Percentiles rank a stretch among this genome's conserved stretches.
These are phyloP conservation scores for Clarias batrachus DNA, from an alignment of 2,113 vertebrate genomes.

Conservation along the genomic window DNA sequence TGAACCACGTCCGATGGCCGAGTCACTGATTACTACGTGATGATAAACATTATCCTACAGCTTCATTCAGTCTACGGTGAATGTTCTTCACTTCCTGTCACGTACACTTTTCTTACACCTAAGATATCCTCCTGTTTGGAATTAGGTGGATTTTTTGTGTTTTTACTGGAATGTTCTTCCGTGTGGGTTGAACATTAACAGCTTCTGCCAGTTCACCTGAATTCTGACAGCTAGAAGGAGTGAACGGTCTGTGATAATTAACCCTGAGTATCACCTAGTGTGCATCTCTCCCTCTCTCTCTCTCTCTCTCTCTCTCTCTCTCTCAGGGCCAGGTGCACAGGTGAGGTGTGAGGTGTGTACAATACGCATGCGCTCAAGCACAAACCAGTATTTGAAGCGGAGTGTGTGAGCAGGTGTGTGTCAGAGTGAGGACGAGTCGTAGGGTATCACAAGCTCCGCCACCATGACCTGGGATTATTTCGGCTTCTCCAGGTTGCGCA, in stretches of 20 bases:
- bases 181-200: constrained; percentile 52
- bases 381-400: background rate
- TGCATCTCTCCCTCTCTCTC: background rate
- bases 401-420: constrained; percentile 31
- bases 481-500: constrained; percentile 59
- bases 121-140: background rate
- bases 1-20: too few relatives aligned
- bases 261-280: constrained; percentile 31
- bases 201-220: constrained; percentile 8
- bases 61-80: background rate
- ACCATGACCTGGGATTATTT: constrained; percentile 58
- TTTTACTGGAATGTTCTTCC: constrained; percentile 28
- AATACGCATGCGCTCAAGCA: background rate
- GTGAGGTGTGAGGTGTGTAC: constrained; percentile 23
- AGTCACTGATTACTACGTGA: background rate
- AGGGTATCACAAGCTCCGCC: background rate
- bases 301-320: background rate
- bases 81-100: background rate
- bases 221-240: constrained; percentile 19
- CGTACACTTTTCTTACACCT: background rate
- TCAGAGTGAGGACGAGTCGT: constrained; percentile 18
- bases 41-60: background rate
- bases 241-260: constrained; percentile 35
- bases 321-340: constrained; percentile 4
- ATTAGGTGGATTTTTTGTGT: background rate